These are phyloP conservation scores for Danaus melanippus DNA, from an alignment of 1,140 invertebrate species.

Conservation along the genomic window DNA sequence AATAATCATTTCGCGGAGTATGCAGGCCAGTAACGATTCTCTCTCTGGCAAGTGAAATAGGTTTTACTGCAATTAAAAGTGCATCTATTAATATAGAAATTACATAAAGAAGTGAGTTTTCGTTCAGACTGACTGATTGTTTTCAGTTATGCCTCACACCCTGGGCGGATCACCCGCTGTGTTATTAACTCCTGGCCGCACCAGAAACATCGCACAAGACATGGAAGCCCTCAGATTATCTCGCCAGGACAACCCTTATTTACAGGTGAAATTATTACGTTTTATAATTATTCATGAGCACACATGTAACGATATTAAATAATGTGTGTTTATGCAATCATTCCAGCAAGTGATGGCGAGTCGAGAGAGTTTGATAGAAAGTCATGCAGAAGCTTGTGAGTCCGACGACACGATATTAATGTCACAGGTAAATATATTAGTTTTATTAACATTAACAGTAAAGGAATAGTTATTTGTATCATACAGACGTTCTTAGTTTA, in stretches of 20 bases:
- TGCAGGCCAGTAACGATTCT: slow-evolving; percentile 60
- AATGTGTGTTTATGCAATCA: slow-evolving; percentile 20
- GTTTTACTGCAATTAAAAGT: slow-evolving; percentile 3
- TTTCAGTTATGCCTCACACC: slow-evolving; percentile 38
- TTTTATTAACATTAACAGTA: not conserved
- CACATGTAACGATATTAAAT: slow-evolving; percentile 12
- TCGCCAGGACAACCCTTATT: slow-evolving; percentile 86
- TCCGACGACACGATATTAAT: slow-evolving; percentile 83
- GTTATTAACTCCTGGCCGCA: slow-evolving; percentile 80
- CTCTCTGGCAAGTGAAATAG: slow-evolving; percentile 40
- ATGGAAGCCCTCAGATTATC: slow-evolving; percentile 86
- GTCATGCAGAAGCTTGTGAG: slow-evolving; percentile 78
- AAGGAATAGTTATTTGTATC: not conserved
- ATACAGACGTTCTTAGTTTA: too few relatives aligned
- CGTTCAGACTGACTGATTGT: slow-evolving; percentile 11
- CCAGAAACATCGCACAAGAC: slow-evolving; percentile 85
- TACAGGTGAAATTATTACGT: slow-evolving; percentile 73
- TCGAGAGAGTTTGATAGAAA: slow-evolving; percentile 81
- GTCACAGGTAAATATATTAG: slow-evolving; percentile 72
- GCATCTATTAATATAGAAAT: not conserved
- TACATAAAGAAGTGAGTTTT: not conserved
- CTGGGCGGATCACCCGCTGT: slow-evolving; percentile 72
- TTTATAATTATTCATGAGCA: slow-evolving; percentile 21
- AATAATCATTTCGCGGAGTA: slow-evolving; percentile 22
- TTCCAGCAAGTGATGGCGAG: slow-evolving; percentile 81